Evolutionary conservation across 1,140 invertebrate genomes (phyloP).

Genomic region (Nasonia longicornis): DNA sequence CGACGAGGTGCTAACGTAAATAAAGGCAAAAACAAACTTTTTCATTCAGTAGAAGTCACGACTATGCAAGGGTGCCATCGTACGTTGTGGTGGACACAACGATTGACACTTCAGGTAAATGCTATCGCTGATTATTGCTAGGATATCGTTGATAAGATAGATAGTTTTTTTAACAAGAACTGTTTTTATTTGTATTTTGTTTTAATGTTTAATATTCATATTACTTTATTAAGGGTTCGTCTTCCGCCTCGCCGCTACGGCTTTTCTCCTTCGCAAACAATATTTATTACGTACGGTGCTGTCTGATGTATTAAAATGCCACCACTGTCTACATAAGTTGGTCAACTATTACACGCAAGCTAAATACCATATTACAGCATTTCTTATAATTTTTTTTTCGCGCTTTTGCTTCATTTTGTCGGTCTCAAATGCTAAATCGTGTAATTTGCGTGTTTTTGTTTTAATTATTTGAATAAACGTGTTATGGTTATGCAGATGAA

Average conservation of each 20-base stretch:
- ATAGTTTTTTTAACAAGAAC: conserved; percentile 29
- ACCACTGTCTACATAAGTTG: conserved; percentile 58
- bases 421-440: neutral
- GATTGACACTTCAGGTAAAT: neutral
- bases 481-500: conserved; percentile 24
- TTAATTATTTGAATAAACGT: conserved; percentile 21
- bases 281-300: conserved; percentile 52
- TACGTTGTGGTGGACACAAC: neutral
- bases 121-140: neutral
- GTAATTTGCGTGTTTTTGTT: neutral
- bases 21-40: neutral
- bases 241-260: conserved; percentile 37
- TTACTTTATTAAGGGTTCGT: neutral
- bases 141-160: neutral
- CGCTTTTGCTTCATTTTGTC: conserved; percentile 13
- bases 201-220: conserved; percentile 8
- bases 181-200: conserved; percentile 32
- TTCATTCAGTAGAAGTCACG: neutral
- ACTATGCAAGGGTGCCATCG: neutral
- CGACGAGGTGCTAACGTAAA: neutral
- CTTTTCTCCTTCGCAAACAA: conserved; percentile 46
- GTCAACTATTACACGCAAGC: conserved; percentile 50
- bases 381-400: conserved; percentile 20
- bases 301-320: conserved; percentile 66
- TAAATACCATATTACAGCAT: conserved; percentile 16